Evolutionary conservation across 2,113 vertebrate genomes (phyloP).

Genomic region (Silurus asotus): DNA sequence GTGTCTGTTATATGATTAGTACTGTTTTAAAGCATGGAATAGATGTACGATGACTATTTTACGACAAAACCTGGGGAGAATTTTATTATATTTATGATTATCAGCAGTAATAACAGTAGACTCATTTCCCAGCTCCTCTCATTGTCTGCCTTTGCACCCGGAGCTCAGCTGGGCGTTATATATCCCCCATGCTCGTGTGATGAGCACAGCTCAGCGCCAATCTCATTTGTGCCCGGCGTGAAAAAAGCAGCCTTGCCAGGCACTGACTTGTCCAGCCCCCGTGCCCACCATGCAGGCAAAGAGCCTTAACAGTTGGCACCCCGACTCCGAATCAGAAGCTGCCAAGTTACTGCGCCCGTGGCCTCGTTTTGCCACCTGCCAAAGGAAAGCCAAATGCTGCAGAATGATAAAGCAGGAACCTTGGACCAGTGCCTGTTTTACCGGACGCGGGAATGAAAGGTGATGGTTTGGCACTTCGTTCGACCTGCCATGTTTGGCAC

Average conservation of each 20-base stretch:
- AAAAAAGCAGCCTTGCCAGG: constrained; percentile 52
- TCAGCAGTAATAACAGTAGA: not conserved
- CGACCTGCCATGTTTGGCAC: constrained; percentile 22
- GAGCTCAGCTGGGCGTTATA: constrained; percentile 47
- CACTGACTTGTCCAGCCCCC: constrained; percentile 47
- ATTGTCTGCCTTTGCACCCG: constrained; percentile 22
- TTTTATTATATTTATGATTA: not conserved
- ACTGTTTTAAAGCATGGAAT: not conserved
- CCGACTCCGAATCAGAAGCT: constrained; percentile 24
- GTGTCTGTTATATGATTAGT: not conserved
- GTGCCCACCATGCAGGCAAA: constrained; percentile 40
- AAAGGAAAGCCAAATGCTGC: constrained; percentile 67
- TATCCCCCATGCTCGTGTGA: constrained; percentile 46
- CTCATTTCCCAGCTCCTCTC: constrained; percentile 44
- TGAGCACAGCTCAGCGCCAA: constrained; percentile 52
- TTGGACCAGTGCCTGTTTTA: constrained; percentile 35
- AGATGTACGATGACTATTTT: not conserved
- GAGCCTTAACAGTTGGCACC: constrained; percentile 51
- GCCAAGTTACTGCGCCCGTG: constrained; percentile 50
- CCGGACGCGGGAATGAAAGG: constrained; percentile 37
- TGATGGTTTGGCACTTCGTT: constrained; percentile 33
- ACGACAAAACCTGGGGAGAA: not conserved
- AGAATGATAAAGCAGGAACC: constrained; percentile 67
- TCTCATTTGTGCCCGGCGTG: constrained; percentile 60
- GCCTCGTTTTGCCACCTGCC: constrained; percentile 69